These are phyloP conservation scores for Steromphala cineraria DNA, from an alignment of 2,888 invertebrate genomes.

Conservation along the genomic window DNA sequence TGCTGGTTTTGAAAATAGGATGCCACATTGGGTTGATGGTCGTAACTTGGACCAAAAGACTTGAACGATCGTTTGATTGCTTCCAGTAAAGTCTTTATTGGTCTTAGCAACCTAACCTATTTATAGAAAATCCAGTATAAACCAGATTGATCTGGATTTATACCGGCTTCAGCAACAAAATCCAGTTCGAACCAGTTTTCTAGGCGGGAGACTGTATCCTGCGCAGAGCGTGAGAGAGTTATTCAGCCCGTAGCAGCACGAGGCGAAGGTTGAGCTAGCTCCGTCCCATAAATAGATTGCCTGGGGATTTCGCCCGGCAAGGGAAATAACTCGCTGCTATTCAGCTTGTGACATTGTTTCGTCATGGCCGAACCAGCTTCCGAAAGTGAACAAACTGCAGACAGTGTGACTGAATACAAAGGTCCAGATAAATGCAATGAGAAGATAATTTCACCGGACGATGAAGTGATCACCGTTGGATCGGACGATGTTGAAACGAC, in stretches of 20 bases:
- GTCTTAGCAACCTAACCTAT: too few relatives aligned
- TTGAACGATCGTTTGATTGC: too few relatives aligned
- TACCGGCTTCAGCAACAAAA: constrained; percentile 16
- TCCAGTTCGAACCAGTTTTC: not conserved
- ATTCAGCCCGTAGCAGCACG: not conserved
- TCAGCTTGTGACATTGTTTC: not conserved
- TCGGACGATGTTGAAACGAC: not conserved
- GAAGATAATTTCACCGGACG: not conserved
- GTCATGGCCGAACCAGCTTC: not conserved
- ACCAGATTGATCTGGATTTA: not conserved
- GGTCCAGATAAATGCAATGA: not conserved
- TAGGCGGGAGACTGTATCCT: not conserved
- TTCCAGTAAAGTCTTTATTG: too few relatives aligned
- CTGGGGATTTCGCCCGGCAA: not conserved
- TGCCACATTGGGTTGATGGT: too few relatives aligned
- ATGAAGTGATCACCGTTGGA: not conserved
- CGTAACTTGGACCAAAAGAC: too few relatives aligned
- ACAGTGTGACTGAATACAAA: not conserved
- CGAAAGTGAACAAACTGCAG: not conserved
- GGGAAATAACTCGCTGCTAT: not conserved
- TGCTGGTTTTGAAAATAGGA: too few relatives aligned
- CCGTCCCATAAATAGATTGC: not conserved
- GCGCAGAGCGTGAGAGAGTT: not conserved
- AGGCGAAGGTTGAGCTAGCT: not conserved
- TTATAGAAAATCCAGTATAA: not conserved